Conservation (phyloP, 1,140 invertebrate species). For the Macrotrachela quadricornifera region DNA sequence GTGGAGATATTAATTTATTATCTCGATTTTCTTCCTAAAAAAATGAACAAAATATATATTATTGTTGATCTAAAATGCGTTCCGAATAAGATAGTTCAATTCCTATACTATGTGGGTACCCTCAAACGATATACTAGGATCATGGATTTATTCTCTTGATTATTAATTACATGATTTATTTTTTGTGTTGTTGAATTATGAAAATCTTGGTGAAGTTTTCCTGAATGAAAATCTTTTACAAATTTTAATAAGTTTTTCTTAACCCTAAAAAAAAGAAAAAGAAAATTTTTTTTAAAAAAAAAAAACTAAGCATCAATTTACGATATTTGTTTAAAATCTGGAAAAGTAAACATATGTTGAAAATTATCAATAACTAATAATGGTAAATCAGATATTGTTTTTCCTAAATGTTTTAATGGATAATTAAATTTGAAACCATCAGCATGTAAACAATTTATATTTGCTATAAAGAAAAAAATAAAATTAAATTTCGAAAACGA, state of each 20-base stretch:
- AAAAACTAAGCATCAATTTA: not conserved
- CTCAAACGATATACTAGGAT: slow-evolving; percentile 37
- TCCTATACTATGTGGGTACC: too few relatives aligned
- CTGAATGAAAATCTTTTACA: slow-evolving; percentile 76
- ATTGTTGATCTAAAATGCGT: too few relatives aligned
- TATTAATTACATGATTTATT: too few relatives aligned
- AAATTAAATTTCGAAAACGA: not conserved
- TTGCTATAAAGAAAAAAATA: slow-evolving; percentile 39
- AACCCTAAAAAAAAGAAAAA: slow-evolving; percentile 26
- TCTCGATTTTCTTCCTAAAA: too few relatives aligned
- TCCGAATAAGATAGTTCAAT: too few relatives aligned
- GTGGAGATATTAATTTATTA: not conserved
- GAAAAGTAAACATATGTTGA: slow-evolving; percentile 93
- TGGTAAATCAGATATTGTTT: slow-evolving; percentile 65
- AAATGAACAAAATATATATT: too few relatives aligned
- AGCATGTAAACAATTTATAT: slow-evolving; percentile 81
- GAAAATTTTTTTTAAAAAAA: slow-evolving; percentile 10
- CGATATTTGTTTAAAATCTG: slow-evolving; percentile 20
- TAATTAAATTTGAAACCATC: slow-evolving; percentile 90
- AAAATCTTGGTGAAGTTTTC: slow-evolving; percentile 91
- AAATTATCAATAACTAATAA: slow-evolving; percentile 96
- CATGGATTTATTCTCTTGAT: too few relatives aligned
- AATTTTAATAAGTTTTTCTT: slow-evolving; percentile 65
- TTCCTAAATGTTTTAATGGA: slow-evolving; percentile 88
- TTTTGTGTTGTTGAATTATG: too few relatives aligned